These are phyloP conservation scores for Macquaria ambigua DNA, from an alignment of 2,113 vertebrate genomes.

Conservation along the genomic window DNA sequence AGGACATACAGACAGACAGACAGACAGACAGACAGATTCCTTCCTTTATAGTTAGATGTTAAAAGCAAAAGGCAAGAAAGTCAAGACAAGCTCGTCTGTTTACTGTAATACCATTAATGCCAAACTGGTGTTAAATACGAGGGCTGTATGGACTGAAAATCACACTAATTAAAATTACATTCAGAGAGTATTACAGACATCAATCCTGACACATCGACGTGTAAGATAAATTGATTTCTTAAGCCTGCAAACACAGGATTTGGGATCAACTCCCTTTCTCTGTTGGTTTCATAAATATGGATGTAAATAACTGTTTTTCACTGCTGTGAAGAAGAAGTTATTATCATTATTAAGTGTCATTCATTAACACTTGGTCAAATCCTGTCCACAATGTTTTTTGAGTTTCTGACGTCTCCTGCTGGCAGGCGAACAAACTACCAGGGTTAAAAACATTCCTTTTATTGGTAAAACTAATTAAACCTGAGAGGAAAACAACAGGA, in stretches of 20 bases:
- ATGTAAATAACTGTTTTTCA: neutral
- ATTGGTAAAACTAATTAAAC: neutral
- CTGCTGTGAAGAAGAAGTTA: neutral
- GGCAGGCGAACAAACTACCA: neutral
- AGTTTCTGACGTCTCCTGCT: neutral
- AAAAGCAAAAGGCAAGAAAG: neutral
- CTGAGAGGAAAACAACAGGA: slow-evolving; percentile 31
- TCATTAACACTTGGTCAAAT: neutral
- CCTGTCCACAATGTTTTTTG: neutral
- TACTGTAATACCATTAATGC: neutral
- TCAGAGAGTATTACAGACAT: neutral
- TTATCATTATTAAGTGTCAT: neutral
- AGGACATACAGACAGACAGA: too few species aligned
- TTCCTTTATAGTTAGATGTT: neutral
- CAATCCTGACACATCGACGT: too few species aligned
- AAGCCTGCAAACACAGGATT: neutral
- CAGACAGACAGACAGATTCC: too few species aligned
- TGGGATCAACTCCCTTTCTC: neutral
- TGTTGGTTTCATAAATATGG: neutral
- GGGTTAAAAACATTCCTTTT: neutral
- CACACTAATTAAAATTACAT: neutral
- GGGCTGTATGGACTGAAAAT: neutral
- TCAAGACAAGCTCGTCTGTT: neutral
- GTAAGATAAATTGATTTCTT: too few species aligned
- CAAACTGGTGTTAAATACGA: too few species aligned